Percentiles rank a stretch among this genome's conserved stretches.
These are phyloP conservation scores for Arctia plantaginis DNA, from an alignment of 2,888 invertebrate species.

Conservation along the genomic window DNA sequence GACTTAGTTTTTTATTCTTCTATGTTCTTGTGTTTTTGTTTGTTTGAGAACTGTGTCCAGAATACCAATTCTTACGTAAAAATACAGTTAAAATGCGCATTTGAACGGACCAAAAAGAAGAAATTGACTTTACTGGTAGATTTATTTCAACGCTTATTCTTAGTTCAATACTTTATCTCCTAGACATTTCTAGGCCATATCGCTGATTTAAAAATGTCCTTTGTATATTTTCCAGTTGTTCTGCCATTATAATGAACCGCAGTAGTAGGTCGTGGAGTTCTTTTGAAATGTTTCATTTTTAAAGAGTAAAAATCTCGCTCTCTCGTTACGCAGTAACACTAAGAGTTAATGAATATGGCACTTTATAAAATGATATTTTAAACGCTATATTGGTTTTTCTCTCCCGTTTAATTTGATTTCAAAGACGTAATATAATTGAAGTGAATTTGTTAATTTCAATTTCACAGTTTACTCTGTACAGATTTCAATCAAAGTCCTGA, in stretches of 20 bases:
- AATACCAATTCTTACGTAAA: neutral
- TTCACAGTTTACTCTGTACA: neutral
- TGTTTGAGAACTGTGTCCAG: neutral
- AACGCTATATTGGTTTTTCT: constrained; percentile 23
- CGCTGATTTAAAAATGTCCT: constrained; percentile 65
- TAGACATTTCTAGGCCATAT: constrained; percentile 28
- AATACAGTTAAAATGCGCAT: neutral
- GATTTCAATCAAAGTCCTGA: neutral
- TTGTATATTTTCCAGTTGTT: constrained; percentile 59
- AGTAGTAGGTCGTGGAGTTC: constrained; percentile 56
- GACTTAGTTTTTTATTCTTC: too few relatives aligned
- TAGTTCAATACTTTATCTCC: constrained; percentile 16
- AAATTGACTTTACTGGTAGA: neutral
- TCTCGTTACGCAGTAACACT: constrained; percentile 47
- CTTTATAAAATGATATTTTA: constrained; percentile 47
- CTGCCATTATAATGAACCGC: constrained; percentile 70
- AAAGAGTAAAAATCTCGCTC: constrained; percentile 51
- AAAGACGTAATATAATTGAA: constrained; percentile 11
- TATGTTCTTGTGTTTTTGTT: neutral
- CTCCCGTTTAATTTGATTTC: constrained; percentile 24
- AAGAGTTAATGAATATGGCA: constrained; percentile 59
- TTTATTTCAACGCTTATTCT: constrained; percentile 15
- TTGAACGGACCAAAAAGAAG: neutral
- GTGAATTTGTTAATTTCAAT: neutral
- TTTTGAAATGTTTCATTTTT: constrained; percentile 64